Percentiles rank a stretch among this genome's conserved stretches.
Conservation (phyloP, 2,797 vertebrate genomes). For the Muscicapa striata region DNA sequence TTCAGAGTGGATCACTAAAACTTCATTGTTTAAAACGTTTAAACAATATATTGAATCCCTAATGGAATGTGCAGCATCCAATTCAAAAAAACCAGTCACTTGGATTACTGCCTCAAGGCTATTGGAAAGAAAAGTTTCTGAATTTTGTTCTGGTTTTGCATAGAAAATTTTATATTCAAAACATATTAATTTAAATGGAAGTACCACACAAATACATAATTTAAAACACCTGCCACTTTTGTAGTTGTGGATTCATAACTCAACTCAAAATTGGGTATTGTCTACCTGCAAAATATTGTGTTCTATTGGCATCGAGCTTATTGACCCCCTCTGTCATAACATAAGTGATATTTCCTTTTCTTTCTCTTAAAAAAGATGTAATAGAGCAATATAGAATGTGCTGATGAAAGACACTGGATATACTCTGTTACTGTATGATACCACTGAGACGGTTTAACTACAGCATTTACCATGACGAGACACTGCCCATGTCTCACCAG, state of each 20-base stretch:
- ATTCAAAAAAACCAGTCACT: neutral
- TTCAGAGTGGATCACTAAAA: neutral
- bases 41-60: slow-evolving; percentile 2
- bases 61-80: neutral
- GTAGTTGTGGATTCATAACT: neutral
- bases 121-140: neutral
- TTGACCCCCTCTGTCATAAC: neutral
- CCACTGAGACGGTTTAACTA: neutral
- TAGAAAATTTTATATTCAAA: neutral
- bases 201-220: neutral
- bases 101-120: neutral
- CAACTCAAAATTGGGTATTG: neutral
- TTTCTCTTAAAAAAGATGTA: neutral
- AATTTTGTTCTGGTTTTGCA: neutral
- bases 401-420: neutral
- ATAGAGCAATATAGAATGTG: accelerated
- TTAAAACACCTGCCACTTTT: neutral
- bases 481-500: neutral
- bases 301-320: neutral
- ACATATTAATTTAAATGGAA: neutral
- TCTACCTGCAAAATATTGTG: neutral
- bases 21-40: slow-evolving; percentile 23
- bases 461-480: neutral
- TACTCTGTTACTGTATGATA: neutral
- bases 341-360: neutral